Base-by-base conservation (phyloP, 53 echinoderm and acorn worm genomes). In the Hippasteria phrygiana region DNA sequence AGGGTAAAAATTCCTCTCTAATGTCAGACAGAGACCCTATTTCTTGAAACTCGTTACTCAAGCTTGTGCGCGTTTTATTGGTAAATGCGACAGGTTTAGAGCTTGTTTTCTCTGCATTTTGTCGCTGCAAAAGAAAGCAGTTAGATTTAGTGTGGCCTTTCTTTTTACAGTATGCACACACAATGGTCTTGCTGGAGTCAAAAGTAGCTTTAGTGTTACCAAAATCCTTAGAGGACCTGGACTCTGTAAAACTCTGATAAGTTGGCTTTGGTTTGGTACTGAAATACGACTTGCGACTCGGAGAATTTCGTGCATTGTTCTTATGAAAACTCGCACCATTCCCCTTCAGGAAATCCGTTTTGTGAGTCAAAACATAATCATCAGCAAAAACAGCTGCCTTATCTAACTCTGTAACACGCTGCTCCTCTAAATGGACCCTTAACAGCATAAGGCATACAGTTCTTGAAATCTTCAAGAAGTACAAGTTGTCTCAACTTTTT, bases 391-490 rank as follows among this genome's bases (percentile, higher is more conserved):
- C n/a, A n/a, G n/a, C n/a, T n/a, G n/a, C n/a, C n/a, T n/a, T n/a
- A n/a, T n/a, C n/a, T n/a, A n/a, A n/a, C n/a, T n/a, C n/a, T n/a
- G n/a, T n/a, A n/a, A n/a, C n/a, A n/a, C n/a, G n/a, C n/a, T n/a
- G n/a, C n/a, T n/a, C n/a, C n/a, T n/a, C n/a, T n/a, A n/a, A n/a
- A n/a, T n/a, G 18, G 5, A 90, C 18, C 90, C 87, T 53, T 93
- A 43, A 87, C 63, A 37, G 76, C 80, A 42, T 36, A 53, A 20
- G 78, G 79, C 6, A 88, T 36, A 82, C 79, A 82, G 26, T 43
- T 55, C 46, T 88, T 54, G 38, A 92, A 88, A 27, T 88, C 82
- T 48, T 88, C 88, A 24, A 92, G 26, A 71, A 83, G 73, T 33
- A 92, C 62, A 3, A 88, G 33, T 35, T 93, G 64, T 46, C 80